Base-by-base conservation (phyloP, 2,888 invertebrate genomes). In the Thecophora atra region DNA sequence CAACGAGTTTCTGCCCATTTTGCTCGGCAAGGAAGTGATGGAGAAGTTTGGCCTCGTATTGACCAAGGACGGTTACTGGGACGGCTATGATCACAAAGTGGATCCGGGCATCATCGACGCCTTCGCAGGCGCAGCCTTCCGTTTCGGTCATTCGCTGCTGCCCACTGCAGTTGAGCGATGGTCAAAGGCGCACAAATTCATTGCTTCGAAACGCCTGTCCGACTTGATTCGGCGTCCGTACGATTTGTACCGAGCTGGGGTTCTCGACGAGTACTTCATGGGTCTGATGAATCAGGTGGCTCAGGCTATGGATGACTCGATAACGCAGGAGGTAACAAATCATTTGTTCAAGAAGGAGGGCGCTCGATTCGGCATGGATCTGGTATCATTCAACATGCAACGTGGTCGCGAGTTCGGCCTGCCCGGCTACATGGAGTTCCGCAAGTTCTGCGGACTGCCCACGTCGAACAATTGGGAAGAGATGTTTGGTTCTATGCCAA, bases 141-240 rank as follows among this genome's bases (percentile, higher is more conserved):
- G 97, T 80, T 96, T 97, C 79, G 97, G 96, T 0, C 97, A 97
- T 84, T 96, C 96, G 0, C 87, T 97, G 21, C 86, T 97, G 74
- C 96, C 96, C 13, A 96, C 96, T 1, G 94, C 95, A 28, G 93
- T 96, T 5, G 96, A 97, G 86, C 90, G 96, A 82, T 97, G 96
- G 95, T 96, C 96, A 71, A 97, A 96, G 87, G 95, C 95, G 28
- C 96, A 97, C 85, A 96, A 96, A 87, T 96, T 96, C 82, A 95
- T 97, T 77, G 96, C 96, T 76, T 96, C 96, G 0, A 95, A 95
- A 84, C 90, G 96, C 79, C 87, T 97, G 65, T 95, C 96, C 0
- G 95, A 96, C 82, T 89, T 96, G 72, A 95, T 96, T 81, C 91
- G 96, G 79, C 91, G 95, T 80, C 97, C 97, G 0, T 96, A 93